Conservation (phyloP, 2,113 vertebrate genomes). For the Vidua macroura region DNA sequence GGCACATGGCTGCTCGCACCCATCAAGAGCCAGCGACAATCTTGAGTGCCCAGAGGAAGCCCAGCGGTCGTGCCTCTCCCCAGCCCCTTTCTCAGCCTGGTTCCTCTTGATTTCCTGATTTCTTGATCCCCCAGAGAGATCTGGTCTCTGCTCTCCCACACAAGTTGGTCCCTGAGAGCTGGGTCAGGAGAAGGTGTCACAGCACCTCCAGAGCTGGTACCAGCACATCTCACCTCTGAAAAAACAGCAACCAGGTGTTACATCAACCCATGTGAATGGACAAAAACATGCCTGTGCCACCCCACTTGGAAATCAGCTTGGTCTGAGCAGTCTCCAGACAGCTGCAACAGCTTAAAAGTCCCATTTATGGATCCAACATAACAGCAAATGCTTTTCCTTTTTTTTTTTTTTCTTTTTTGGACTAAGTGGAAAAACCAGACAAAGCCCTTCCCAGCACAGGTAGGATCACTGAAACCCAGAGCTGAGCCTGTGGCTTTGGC, state of each 20-base stretch:
- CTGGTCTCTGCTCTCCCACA: neutral
- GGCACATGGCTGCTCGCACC: neutral
- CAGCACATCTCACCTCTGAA: neutral
- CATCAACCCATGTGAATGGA: neutral
- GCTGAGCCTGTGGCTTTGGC: neutral
- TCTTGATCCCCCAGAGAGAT: neutral
- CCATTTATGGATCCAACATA: neutral
- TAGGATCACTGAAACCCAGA: neutral
- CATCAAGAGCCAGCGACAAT: fast-evolving
- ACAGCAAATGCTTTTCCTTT: neutral
- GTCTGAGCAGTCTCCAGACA: neutral
- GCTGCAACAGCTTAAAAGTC: neutral
- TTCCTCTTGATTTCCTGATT: neutral
- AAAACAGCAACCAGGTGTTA: neutral
- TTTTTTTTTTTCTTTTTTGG: neutral
- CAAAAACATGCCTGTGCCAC: neutral
- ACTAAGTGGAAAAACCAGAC: neutral
- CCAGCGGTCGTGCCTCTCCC: fast-evolving
- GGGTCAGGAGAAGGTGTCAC: neutral
- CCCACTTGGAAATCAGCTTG: neutral
- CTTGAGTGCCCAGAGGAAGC: neutral
- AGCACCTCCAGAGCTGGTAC: neutral
- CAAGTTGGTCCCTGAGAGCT: fast-evolving
- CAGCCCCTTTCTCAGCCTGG: neutral
- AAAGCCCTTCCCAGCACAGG: neutral